These are phyloP conservation scores for Arothron firmamentum DNA, from an alignment of 2,113 vertebrate species.

Conservation along the genomic window DNA sequence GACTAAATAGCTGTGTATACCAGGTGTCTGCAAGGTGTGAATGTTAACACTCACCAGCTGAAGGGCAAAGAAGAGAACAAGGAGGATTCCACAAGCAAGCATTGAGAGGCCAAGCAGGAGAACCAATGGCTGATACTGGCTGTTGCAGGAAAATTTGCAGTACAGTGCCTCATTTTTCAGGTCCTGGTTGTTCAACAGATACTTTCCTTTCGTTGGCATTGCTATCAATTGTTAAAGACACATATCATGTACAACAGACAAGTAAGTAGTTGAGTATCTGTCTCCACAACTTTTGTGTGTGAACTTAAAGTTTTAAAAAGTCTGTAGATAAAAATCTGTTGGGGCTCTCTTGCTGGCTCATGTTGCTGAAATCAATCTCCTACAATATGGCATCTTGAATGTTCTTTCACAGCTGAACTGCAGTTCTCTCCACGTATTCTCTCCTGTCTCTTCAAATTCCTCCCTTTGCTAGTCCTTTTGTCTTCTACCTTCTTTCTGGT, in stretches of 20 bases:
- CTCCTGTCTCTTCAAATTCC: slow-evolving; percentile 21
- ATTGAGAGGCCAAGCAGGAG: slow-evolving; percentile 83
- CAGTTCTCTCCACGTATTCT: slow-evolving; percentile 15
- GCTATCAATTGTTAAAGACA: slow-evolving; percentile 56
- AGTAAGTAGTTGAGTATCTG: slow-evolving; percentile 14
- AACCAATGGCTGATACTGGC: slow-evolving; percentile 88
- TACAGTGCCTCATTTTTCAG: slow-evolving; percentile 84
- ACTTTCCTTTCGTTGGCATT: slow-evolving; percentile 95
- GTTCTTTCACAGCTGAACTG: slow-evolving; percentile 18
- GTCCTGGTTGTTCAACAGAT: slow-evolving; percentile 87
- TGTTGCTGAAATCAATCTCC: slow-evolving; percentile 39
- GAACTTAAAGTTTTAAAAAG: slow-evolving; percentile 14
- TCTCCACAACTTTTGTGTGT: slow-evolving; percentile 19
- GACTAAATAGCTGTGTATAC: too few relatives aligned
- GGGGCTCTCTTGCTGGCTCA: slow-evolving; percentile 27
- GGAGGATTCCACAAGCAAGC: slow-evolving; percentile 74
- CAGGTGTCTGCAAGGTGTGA: background rate
- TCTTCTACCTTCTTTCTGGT: slow-evolving; percentile 51
- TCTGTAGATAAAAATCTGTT: slow-evolving; percentile 29
- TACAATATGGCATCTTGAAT: slow-evolving; percentile 50
- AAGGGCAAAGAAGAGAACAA: slow-evolving; percentile 76
- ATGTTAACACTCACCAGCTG: slow-evolving; percentile 75
- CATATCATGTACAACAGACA: slow-evolving; percentile 47
- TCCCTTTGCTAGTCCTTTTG: slow-evolving; percentile 28
- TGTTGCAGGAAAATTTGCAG: slow-evolving; percentile 87